Evolutionary conservation across 2,113 vertebrate species (phyloP), one percentile per base, ranked within the genome.

Genomic region (Cebidichthys violaceus): DNA sequence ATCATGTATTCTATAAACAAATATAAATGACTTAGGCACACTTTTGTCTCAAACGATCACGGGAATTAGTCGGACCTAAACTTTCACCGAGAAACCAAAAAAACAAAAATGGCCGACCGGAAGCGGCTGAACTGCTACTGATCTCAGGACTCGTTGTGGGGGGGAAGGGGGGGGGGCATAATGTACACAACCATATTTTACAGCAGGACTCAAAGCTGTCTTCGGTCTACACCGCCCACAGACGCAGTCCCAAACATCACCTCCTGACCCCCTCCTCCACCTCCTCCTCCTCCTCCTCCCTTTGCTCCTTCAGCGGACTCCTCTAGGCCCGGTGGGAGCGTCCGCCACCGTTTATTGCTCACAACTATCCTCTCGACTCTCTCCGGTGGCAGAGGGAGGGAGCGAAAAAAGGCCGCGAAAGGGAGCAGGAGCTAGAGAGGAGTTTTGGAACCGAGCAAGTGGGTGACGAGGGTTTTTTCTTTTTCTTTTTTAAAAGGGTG

Each of bases 1-100:
- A 94, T 94, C 94, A 83, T 94, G 92, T 93, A 93, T 93, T 95
- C 93, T 96, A 96, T 96, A 97, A 95, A 98, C 96, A 97, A 96
- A 97, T 97, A 97, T 95, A 95, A 94, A 87, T 87, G 92, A 96
- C 94, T 81, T 96, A 97, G 96, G 97, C 97, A 97, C 97, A 95
- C 79, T 92, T 89, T 85, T 64, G 68, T 87, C 77, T 82, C 64
- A 74, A 78, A 94, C 82, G 83, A 86, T 93, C 82, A 79, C 50
- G 61, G 86, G 71, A 81, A 59, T 67, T 72, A 70, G 43, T 45
- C 80, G 37, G 52, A 69, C 54, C 61, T 55, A 33, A 72, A 84
- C 70, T 61, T 59, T 81, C 72, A 82, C 54, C 55, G 79, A 84
- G 72, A 70, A 74, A 79, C 7, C 4, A 47, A 22, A 50, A 8